Base-by-base conservation (phyloP, 2,797 vertebrate species). In the Arrhamphus sclerolepis region DNA sequence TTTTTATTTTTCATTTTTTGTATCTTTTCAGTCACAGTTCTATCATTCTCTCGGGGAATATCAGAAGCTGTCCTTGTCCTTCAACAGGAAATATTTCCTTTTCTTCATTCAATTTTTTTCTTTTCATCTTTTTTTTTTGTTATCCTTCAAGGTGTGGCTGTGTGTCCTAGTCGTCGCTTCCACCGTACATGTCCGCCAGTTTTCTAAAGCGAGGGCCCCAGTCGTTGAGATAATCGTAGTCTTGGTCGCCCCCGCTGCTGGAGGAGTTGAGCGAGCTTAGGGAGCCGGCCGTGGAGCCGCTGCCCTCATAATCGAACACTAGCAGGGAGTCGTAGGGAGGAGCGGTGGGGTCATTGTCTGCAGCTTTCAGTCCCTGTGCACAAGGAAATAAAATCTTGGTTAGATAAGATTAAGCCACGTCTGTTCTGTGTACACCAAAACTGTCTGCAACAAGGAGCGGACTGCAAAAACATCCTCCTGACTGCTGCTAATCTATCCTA, bases 211-310 rank as follows among this genome's bases (percentile, higher is more conserved):
- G 95, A 7, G 97, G 97, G 57, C 97, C 97, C 97, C 97, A 99
- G 89, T 98, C 96, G 78, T 96, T 98, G 92, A 99, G 96, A 92
- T 99, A 98, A 91, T 98, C 96, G 89, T 99, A 98, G 93, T 98
- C 96, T 92, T 99, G 97, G 91, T 98, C 97, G 0, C 96, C 96
- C 47, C 96, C 96, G 78, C 96, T 97, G 93, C 96, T 98, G 55
- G 97, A 98, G 44, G 97, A 99, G 90, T 96, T 97, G 77, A 99
- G 96, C 60, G 97, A 99, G 92, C 97, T 98, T 85, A 99, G 91
- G 66, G 97, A 98, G 61, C 97, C 97, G 3, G 97, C 96, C 0
- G 96, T 97, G 76, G 97, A 99, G 70, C 97, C 96, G 0, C 96
- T 97, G 82, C 97, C 97, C 89, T 99, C 97, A 6, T 98, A 98